These are phyloP conservation scores for Oryzias melastigma DNA, from an alignment of 2,113 vertebrate genomes.

Conservation along the genomic window DNA sequence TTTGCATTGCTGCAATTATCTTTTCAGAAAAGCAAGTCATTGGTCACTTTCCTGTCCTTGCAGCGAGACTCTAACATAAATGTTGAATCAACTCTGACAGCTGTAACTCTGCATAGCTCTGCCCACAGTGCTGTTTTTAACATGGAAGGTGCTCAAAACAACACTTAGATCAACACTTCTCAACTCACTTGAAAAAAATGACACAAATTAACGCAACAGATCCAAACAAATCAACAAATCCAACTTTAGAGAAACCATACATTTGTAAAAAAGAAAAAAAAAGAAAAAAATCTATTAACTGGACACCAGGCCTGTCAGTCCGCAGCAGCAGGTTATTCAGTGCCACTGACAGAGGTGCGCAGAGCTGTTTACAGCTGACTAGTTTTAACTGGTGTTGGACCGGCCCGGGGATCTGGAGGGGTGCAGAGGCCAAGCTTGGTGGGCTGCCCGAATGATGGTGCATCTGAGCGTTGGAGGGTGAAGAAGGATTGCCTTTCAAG, in stretches of 20 bases:
- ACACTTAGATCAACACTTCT: no score
- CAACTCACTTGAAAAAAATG: no score
- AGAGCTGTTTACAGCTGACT: conserved; percentile 60
- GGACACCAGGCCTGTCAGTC: conserved; percentile 37
- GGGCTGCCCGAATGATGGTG: conserved; percentile 57
- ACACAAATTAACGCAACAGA: no score
- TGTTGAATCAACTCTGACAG: no score
- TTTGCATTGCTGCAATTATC: no score
- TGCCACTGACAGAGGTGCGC: conserved; percentile 50
- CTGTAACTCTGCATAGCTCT: no score
- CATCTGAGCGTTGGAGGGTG: conserved; percentile 60
- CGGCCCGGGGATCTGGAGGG: conserved; percentile 53
- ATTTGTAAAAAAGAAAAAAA: conserved; percentile 11
- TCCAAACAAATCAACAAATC: neutral
- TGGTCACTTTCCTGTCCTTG: no score
- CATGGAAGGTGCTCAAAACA: no score
- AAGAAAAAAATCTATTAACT: conserved; percentile 16
- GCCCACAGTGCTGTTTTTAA: no score
- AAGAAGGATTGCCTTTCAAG: conserved; percentile 84
- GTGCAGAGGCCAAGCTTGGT: conserved; percentile 57
- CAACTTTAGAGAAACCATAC: neutral
- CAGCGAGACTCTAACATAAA: no score
- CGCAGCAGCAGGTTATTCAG: conserved; percentile 33
- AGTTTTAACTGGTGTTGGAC: conserved; percentile 62
- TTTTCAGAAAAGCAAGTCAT: no score